Base-by-base conservation (phyloP, 2,888 invertebrate species). In the Acanthosepion pharaonis region DNA sequence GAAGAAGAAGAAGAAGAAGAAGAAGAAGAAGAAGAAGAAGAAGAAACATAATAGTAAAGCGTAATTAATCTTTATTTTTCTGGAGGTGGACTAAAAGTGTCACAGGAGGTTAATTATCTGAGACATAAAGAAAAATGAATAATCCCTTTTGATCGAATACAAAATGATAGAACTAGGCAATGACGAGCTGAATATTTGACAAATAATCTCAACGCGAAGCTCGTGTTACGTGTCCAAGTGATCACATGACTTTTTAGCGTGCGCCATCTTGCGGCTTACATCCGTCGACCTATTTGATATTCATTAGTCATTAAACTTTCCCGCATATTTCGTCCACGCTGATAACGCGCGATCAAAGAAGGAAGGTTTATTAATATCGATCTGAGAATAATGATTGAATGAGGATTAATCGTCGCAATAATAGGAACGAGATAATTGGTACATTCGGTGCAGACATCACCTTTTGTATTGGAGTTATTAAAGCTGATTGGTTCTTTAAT, bases 141-240 rank as follows among this genome's bases (percentile, higher is more conserved):
- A 78, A 78, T 78, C 78, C n/a, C 5, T 78, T 78, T 78, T n/a
- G 78, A 78, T 78, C 23, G 78, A 78, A n/a, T 33, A 11, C n/a
- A 78, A 33, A 33, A 78, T 33, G 15, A 33, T 78, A n/a, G n/a
- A 33, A 78, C n/a, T 5, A 78, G n/a, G 78, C n/a, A n/a, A 5
- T 78, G 78, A n/a, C 78, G n/a, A 78, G n/a, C 33, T 78, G 78
- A 78, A 78, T 78, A 78, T n/a, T 78, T 78, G n/a, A n/a, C 78
- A 33, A 78, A 33, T 78, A 78, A 78, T n/a, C 78, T 15, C n/a
- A n/a, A 33, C 78, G 33, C 11, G 33, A 78, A 78, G 78, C 78
- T 15, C 15, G 1, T 78, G 78, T 78, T 33, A 78, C 33, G 78
- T 78, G 78, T 33, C 8, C 78, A 78, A n/a, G 78, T 78, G 78